phyloP scores from a whole-genome alignment of 23 tunicate species.

The Halocynthia roretzi region DNA sequence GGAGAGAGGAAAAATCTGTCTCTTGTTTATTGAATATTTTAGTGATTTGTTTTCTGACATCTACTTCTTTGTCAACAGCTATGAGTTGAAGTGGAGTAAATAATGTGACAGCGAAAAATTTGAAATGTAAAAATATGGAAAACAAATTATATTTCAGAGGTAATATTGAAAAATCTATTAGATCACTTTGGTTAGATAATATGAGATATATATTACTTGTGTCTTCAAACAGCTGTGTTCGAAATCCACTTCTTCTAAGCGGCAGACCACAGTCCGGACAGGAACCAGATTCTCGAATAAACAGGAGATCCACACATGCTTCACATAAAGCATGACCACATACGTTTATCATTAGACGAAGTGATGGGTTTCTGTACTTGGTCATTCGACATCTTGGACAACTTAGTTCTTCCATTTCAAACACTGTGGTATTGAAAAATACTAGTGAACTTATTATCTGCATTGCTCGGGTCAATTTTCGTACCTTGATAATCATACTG shows the following conservation, averaged over 20 bases:
- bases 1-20: constrained; percentile 40
- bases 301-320: constrained; percentile 64
- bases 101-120: not conserved
- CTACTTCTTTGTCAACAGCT: constrained; percentile 94
- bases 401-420: constrained; percentile 64
- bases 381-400: constrained; percentile 95
- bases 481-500: no score
- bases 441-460: no score
- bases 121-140: not conserved
- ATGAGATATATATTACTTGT: constrained; percentile 34
- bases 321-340: constrained; percentile 94
- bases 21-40: constrained; percentile 79
- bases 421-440: no score
- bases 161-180: not conserved
- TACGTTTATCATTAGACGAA: constrained; percentile 58
- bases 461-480: no score
- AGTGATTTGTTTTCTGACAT: constrained; percentile 56
- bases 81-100: not conserved
- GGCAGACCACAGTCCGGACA: constrained; percentile 85
- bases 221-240: constrained; percentile 85
- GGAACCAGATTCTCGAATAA: constrained; percentile 61
- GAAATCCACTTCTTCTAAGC: constrained; percentile 58
- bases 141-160: not conserved
- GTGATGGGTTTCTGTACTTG: constrained; percentile 69
- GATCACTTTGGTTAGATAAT: not conserved